These are phyloP conservation scores for Sarcophaga bullata DNA, from an alignment of 1,140 invertebrate genomes.

Conservation along the genomic window DNA sequence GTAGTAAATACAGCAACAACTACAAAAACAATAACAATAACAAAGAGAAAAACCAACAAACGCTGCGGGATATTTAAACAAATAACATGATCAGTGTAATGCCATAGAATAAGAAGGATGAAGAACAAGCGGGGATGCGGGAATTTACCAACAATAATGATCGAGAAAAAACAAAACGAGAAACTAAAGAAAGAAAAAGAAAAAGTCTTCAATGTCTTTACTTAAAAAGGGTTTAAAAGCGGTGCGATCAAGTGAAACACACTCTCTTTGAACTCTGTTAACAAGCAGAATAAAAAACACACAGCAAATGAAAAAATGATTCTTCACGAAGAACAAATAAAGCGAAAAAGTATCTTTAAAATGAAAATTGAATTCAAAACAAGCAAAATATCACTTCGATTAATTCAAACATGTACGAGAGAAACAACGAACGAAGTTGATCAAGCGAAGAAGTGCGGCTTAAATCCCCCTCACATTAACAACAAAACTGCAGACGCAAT, in stretches of 20 bases:
- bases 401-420: conserved; percentile 46
- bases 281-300: not conserved
- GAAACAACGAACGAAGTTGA: not conserved
- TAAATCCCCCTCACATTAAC: not conserved
- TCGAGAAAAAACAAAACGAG: not conserved
- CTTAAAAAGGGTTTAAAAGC: conserved; percentile 18
- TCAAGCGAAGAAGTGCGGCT: not conserved
- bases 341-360: not conserved
- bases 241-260: conserved; percentile 44
- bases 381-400: conserved; percentile 49
- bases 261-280: not conserved
- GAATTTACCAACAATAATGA: not conserved
- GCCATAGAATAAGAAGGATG: not conserved
- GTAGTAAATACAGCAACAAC: not conserved
- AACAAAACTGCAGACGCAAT: not conserved
- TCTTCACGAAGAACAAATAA: not conserved
- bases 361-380: conserved; percentile 47
- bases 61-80: conserved; percentile 37
- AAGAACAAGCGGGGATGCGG: not conserved
- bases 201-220: conserved; percentile 29
- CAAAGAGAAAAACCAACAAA: conserved; percentile 18
- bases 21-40: not conserved
- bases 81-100: conserved; percentile 30
- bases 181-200: conserved; percentile 10
- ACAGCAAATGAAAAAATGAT: not conserved